These are phyloP conservation scores for Pseudomugil tenellus DNA, from an alignment of 2,797 vertebrate genomes.

Conservation along the genomic window DNA sequence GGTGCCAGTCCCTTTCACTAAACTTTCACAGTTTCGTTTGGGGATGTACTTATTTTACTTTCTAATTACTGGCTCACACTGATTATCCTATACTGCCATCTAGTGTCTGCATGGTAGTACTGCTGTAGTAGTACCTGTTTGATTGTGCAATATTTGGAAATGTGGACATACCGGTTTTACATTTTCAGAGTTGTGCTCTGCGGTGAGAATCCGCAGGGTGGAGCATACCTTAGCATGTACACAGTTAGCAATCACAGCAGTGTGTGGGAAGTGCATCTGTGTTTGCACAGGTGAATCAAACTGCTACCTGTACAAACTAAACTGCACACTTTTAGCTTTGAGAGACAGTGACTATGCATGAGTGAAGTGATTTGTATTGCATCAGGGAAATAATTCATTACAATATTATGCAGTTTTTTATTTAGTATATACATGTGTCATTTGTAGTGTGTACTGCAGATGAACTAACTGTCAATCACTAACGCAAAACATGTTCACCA, in stretches of 20 bases:
- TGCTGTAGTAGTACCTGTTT: neutral
- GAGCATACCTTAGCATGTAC: constrained; percentile 3
- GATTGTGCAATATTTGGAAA: constrained; percentile 50
- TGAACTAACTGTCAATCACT: neutral
- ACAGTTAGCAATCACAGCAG: constrained; percentile 11
- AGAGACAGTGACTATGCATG: neutral
- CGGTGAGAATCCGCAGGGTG: neutral
- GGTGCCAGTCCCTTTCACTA: neutral
- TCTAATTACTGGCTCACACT: neutral
- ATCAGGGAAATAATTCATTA: neutral
- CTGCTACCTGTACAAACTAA: neutral
- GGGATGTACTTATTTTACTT: neutral
- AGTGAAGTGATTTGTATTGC: neutral
- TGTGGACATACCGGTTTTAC: constrained; percentile 10
- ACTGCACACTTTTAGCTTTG: neutral
- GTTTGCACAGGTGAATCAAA: constrained; percentile 29
- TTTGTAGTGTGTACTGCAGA: neutral
- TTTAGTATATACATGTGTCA: neutral
- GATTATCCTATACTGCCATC: constrained; percentile 57
- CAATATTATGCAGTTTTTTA: neutral
- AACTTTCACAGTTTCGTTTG: neutral
- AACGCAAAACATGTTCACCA: neutral
- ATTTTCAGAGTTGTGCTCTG: neutral
- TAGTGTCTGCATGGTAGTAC: constrained; percentile 42
- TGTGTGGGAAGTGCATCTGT: constrained; percentile 1